Conservation (phyloP, 2,888 invertebrate species). For the Pycnomerus fuliginosus region DNA sequence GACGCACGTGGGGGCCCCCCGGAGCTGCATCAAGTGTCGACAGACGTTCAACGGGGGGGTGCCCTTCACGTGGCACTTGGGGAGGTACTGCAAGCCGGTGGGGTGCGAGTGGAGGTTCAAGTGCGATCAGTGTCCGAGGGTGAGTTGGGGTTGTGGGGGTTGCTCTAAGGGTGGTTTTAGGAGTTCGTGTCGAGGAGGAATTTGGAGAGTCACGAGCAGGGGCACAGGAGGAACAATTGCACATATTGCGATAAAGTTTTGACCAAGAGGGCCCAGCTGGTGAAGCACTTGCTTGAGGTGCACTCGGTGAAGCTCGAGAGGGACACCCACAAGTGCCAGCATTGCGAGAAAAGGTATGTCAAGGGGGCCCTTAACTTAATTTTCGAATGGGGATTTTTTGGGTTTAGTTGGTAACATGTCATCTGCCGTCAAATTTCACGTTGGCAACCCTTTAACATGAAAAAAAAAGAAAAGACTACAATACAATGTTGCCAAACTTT, state of each 20-base stretch:
- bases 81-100: slow-evolving; percentile 19
- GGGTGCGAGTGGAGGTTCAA: slow-evolving; percentile 17
- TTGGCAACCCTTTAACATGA: no score
- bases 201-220: slow-evolving; percentile 44
- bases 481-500: no score
- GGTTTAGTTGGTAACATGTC: no score
- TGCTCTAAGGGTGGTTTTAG: slow-evolving; percentile 23
- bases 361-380: neutral
- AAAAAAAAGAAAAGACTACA: no score
- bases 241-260: slow-evolving; percentile 45
- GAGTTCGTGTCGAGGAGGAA: slow-evolving; percentile 44
- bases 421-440: no score
- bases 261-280: slow-evolving; percentile 43
- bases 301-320: slow-evolving; percentile 37
- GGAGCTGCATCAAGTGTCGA: slow-evolving; percentile 30
- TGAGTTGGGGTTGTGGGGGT: slow-evolving; percentile 8
- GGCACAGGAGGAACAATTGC: slow-evolving; percentile 48
- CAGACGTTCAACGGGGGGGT: slow-evolving; percentile 28
- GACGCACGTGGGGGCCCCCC: slow-evolving; percentile 31
- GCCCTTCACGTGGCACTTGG: slow-evolving; percentile 29
- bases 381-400: neutral
- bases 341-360: slow-evolving; percentile 31
- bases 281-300: slow-evolving; percentile 42
- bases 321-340: slow-evolving; percentile 27
- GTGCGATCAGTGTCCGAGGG: slow-evolving; percentile 30